Conservation (phyloP, 2,888 invertebrate species). For the Drosophila infuscata region DNA sequence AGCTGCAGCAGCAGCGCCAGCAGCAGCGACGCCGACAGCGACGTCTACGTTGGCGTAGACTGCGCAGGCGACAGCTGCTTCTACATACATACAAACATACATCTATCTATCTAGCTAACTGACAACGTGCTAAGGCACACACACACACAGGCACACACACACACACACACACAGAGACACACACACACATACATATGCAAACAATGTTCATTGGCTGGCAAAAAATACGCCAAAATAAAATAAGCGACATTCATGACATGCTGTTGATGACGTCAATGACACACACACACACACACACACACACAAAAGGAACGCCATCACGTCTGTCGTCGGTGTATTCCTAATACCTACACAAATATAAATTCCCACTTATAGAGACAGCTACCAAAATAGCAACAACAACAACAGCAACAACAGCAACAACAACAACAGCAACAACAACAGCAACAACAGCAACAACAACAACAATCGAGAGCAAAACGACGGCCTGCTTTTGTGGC, state of each 20-base stretch:
- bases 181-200: conserved; percentile 5
- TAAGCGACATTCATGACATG: conserved; percentile 77
- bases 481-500: conserved; percentile 42
- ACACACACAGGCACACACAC: conserved; percentile 24
- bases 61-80: conserved; percentile 64
- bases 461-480: conserved; percentile 41
- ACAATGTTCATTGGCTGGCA: conserved; percentile 57
- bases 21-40: conserved; percentile 8
- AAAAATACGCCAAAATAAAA: conserved; percentile 53
- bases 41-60: conserved; percentile 27
- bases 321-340: conserved; percentile 49
- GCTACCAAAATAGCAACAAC: conserved; percentile 69
- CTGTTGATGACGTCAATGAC: conserved; percentile 80
- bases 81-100: neutral
- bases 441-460: conserved; percentile 33
- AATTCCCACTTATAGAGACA: conserved; percentile 58
- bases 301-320: conserved; percentile 53
- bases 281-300: conserved; percentile 43
- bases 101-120: conserved; percentile 33
- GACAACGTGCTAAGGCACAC: conserved; percentile 39
- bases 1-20: neutral
- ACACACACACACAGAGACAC: conserved; percentile 1
- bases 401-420: conserved; percentile 23
- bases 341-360: conserved; percentile 28
- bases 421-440: conserved; percentile 42